Evolutionary conservation across 2,888 invertebrate genomes (phyloP).

Genomic region (Latrodectus elegans): DNA sequence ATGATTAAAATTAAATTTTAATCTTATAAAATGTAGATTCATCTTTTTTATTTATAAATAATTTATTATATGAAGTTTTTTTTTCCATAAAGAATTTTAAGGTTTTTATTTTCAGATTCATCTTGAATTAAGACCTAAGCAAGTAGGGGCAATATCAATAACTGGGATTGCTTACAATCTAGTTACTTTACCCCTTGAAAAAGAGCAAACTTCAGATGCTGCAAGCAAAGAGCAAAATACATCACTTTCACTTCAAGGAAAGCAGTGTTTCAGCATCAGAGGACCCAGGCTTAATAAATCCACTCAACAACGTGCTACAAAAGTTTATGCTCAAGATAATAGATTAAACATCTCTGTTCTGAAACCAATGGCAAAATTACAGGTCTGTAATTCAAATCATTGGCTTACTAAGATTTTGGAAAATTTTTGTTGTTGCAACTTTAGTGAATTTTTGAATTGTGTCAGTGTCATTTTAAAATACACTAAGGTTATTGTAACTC

Average conservation of each 20-base stretch:
- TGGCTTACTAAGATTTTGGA: not conserved
- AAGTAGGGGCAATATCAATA: conserved; percentile 83
- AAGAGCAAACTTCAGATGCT: conserved; percentile 12
- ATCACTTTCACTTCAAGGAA: conserved; percentile 73
- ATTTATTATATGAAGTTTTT: not conserved
- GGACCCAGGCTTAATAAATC: conserved; percentile 78
- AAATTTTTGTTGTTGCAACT: no score
- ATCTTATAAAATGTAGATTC: no score
- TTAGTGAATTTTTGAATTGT: no score
- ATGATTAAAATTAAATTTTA: no score
- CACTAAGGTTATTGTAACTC: no score
- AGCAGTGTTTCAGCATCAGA: conserved; percentile 77
- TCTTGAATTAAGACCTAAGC: conserved; percentile 83
- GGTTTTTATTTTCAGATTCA: conserved; percentile 77
- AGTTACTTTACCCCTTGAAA: conserved; percentile 71
- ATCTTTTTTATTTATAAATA: no score
- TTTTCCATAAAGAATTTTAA: not conserved
- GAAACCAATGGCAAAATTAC: conserved; percentile 86
- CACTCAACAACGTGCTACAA: conserved; percentile 77
- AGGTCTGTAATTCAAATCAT: conserved; percentile 78
- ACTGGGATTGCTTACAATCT: conserved; percentile 84
- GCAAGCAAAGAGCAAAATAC: not conserved
- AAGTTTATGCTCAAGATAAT: conserved; percentile 80
- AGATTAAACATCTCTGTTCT: conserved; percentile 85
- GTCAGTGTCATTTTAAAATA: no score